Evolutionary conservation across 2,113 vertebrate genomes (phyloP).

Genomic region (Micronycteris hirsuta): DNA sequence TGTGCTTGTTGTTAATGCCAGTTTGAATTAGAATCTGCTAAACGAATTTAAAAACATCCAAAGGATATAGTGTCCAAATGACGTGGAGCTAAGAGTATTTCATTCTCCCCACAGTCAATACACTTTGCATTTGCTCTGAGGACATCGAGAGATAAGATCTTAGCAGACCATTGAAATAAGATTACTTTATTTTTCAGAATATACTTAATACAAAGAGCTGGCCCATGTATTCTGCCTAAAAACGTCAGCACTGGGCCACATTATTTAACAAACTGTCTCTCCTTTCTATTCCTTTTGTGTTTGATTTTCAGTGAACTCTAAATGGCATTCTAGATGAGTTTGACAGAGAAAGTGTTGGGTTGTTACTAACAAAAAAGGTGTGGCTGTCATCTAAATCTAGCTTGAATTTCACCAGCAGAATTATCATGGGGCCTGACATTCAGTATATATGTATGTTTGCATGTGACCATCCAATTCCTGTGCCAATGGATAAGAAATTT

Average conservation of each 20-base stretch:
- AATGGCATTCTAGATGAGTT: neutral
- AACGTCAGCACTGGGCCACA: neutral
- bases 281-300: neutral
- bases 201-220: conserved; percentile 31
- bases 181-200: neutral
- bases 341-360: neutral
- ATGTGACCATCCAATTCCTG: neutral
- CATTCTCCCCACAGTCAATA: neutral
- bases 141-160: neutral
- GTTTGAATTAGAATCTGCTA: neutral
- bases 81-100: neutral
- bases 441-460: neutral
- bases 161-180: neutral
- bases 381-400: neutral
- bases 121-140: neutral
- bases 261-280: neutral
- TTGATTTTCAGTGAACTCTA: neutral
- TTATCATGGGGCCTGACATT: neutral
- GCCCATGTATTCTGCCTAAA: neutral
- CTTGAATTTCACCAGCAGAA: neutral
- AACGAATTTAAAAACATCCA: neutral
- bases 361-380: neutral
- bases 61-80: neutral
- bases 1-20: neutral
- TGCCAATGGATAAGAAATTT: neutral